Conservation (phyloP, 2,113 vertebrate genomes). For the Misgurnus anguillicaudatus region DNA sequence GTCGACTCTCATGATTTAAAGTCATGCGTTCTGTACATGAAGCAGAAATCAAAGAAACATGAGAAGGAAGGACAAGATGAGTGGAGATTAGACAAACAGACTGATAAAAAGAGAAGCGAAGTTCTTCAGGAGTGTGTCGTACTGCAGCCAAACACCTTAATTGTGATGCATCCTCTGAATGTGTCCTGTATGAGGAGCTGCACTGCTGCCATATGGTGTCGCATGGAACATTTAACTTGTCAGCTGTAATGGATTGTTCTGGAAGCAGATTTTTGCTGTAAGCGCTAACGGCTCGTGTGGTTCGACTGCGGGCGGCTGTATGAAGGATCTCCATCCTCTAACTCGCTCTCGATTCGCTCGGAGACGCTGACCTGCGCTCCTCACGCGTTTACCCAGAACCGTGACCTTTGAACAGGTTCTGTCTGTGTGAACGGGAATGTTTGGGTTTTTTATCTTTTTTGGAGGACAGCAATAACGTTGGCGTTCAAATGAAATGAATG, state of each 20-base stretch:
- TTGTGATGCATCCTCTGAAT: constrained; percentile 86
- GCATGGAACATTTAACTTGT: constrained; percentile 93
- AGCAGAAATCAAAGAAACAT: too few relatives aligned
- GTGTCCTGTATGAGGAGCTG: constrained; percentile 74
- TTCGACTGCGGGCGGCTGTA: constrained; percentile 76
- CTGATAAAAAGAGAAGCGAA: not conserved
- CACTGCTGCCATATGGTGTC: constrained; percentile 86
- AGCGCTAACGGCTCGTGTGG: constrained; percentile 77
- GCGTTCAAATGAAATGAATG: too few relatives aligned
- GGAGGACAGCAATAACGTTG: too few relatives aligned
- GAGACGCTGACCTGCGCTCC: not conserved
- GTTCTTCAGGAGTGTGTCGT: constrained; percentile 61
- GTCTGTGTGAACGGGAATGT: not conserved
- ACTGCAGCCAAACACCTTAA: constrained; percentile 83
- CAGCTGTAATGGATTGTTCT: constrained; percentile 91
- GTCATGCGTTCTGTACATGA: not conserved
- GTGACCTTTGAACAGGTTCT: not conserved
- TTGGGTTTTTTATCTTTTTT: too few relatives aligned
- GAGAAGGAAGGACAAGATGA: not conserved
- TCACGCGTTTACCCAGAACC: constrained; percentile 3
- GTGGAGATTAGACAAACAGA: not conserved
- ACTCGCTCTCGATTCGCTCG: not conserved
- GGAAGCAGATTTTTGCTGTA: constrained; percentile 87
- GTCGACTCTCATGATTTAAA: too few relatives aligned
- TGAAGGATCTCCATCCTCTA: constrained; percentile 70